Conservation (phyloP, 2,113 vertebrate species). For the Pluvialis apricaria region DNA sequence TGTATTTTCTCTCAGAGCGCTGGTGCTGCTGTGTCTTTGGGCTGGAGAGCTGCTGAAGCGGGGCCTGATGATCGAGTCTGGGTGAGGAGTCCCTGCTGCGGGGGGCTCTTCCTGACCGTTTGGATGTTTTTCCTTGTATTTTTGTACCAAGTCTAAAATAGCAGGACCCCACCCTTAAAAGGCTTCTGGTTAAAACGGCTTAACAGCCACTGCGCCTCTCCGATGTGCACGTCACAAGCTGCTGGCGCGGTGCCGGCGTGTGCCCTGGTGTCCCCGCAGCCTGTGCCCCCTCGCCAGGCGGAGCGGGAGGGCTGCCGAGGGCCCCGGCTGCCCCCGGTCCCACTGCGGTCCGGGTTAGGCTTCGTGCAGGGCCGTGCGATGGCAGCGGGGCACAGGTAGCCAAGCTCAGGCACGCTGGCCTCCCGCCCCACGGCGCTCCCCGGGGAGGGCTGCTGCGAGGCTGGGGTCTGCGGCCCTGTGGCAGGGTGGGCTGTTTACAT, state of each 20-base stretch:
- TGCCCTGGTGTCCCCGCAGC: not conserved
- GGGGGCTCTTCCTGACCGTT: not conserved
- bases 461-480: accelerated
- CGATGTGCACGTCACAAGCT: accelerated
- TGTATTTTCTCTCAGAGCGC: not conserved
- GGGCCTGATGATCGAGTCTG: not conserved
- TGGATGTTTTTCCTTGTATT: not conserved
- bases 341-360: accelerated
- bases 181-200: not conserved
- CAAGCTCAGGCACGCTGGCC: accelerated
- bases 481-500: accelerated
- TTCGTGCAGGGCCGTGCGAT: accelerated
- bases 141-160: not conserved
- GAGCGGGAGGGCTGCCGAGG: not conserved
- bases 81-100: not conserved
- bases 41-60: not conserved
- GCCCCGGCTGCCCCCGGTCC: not conserved
- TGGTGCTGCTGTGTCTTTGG: not conserved
- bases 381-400: not conserved
- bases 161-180: too few relatives aligned
- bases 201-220: not conserved
- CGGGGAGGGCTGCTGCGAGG: accelerated
- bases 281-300: not conserved
- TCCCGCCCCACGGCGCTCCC: not conserved
- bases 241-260: accelerated